A percentile compares a stretch with the other conserved stretches of the same genome.
Evolutionary conservation across 2,888 invertebrate species (phyloP).

Genomic region (Euplexia lucipara): DNA sequence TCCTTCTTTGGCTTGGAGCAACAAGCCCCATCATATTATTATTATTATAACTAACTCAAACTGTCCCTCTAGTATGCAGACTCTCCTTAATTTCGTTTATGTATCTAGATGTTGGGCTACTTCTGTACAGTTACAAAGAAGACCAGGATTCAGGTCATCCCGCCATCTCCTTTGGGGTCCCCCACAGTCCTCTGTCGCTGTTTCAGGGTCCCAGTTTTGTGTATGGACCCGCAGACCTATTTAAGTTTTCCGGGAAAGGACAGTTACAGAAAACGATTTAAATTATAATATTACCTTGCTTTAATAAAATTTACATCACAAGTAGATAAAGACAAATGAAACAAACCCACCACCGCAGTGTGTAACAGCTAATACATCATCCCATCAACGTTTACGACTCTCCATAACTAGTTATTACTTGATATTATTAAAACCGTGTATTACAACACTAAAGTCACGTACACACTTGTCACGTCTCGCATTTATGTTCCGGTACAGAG

Average conservation of each 20-base stretch:
- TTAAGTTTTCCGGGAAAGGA: background rate
- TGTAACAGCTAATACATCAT: slow-evolving; percentile 43
- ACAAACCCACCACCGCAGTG: background rate
- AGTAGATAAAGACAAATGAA: slow-evolving; percentile 6
- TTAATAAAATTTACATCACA: background rate
- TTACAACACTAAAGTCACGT: slow-evolving; percentile 66
- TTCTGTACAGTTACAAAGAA: too few relatives aligned
- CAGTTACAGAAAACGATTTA: background rate
- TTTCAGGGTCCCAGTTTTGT: background rate
- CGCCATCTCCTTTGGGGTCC: too few relatives aligned
- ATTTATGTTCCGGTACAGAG: slow-evolving; percentile 61
- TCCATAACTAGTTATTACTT: slow-evolving; percentile 53
- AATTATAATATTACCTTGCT: background rate
- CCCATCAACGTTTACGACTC: slow-evolving; percentile 36
- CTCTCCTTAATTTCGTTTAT: too few relatives aligned
- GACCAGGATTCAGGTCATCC: too few relatives aligned
- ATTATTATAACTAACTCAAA: too few relatives aligned
- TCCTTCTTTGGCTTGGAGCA: too few relatives aligned
- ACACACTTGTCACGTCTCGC: slow-evolving; percentile 69
- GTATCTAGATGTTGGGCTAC: too few relatives aligned
- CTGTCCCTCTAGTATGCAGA: too few relatives aligned
- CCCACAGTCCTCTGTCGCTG: too few relatives aligned
- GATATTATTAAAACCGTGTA: slow-evolving; percentile 52
- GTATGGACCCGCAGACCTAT: too few relatives aligned
- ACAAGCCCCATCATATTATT: too few relatives aligned